Conservation (phyloP, 2,797 vertebrate species). For the Spatula clypeata region DNA sequence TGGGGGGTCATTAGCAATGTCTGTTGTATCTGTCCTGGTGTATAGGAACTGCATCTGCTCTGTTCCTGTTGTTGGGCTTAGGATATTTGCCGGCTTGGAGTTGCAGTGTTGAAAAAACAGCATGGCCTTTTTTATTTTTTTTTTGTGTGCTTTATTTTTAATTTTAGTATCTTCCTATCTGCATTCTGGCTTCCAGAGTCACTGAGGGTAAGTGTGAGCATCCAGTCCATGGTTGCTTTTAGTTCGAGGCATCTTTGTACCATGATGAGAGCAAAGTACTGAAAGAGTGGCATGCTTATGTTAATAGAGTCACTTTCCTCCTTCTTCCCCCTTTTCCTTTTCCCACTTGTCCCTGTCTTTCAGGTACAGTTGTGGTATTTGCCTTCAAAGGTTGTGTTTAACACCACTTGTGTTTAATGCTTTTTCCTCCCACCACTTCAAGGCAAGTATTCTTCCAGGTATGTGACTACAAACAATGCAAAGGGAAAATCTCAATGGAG, state of each 20-base stretch:
- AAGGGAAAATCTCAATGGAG: conserved; percentile 32
- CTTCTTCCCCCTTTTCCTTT: not conserved
- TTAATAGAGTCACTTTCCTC: not conserved
- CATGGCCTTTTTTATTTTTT: not conserved
- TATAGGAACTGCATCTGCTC: not conserved
- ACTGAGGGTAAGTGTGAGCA: not conserved
- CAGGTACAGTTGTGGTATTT: conserved; percentile 24
- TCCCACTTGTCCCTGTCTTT: conserved; percentile 4
- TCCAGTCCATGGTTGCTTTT: not conserved
- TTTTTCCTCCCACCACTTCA: not conserved
- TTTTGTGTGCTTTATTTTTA: not conserved
- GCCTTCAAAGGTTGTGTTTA: conserved; percentile 48
- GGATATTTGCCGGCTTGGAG: not conserved
- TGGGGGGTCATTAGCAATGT: not conserved
- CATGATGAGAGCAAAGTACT: not conserved
- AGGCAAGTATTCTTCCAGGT: conserved; percentile 61
- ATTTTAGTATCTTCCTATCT: not conserved
- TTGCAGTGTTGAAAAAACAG: not conserved
- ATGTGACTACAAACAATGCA: conserved; percentile 50
- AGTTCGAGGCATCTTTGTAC: not conserved
- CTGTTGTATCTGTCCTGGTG: not conserved
- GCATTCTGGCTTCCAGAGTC: not conserved
- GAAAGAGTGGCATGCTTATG: not conserved
- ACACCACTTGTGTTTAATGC: conserved; percentile 28
- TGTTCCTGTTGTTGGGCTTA: not conserved